Conservation (phyloP, 2,113 vertebrate genomes). For the Pseudopipra pipra region DNA sequence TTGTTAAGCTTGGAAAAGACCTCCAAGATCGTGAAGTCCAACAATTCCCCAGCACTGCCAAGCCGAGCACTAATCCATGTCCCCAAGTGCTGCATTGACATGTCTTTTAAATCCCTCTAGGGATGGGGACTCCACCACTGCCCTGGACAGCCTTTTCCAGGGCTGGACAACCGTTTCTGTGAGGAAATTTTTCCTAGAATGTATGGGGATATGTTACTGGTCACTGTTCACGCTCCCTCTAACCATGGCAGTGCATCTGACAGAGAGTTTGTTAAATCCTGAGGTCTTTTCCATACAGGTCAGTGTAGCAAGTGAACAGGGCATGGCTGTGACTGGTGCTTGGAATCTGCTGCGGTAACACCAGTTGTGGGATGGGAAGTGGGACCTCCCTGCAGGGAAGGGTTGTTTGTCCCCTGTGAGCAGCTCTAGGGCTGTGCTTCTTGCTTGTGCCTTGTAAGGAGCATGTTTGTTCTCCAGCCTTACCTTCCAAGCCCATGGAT, state of each 20-base stretch:
- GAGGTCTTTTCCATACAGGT: not conserved
- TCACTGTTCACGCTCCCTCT: not conserved
- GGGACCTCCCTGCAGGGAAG: not conserved
- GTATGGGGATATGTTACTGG: fast-evolving
- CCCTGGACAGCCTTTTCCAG: not conserved
- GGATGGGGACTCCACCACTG: not conserved
- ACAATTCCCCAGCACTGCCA: fast-evolving
- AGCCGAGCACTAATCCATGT: not conserved
- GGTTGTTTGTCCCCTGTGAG: not conserved
- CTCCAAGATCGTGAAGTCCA: not conserved
- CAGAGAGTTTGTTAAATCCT: not conserved
- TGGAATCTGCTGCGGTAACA: not conserved
- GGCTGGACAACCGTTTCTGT: not conserved
- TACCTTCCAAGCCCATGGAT: not conserved
- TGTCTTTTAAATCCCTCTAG: not conserved
- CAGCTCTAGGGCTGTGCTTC: not conserved
- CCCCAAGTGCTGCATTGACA: not conserved
- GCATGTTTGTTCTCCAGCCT: not conserved
- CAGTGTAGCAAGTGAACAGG: not conserved
- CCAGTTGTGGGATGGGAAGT: not conserved
- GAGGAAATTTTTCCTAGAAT: not conserved
- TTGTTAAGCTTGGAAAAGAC: not conserved
- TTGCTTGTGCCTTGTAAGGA: not conserved
- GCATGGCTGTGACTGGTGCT: not conserved
- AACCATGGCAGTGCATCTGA: not conserved